Evolutionary conservation across 2,888 invertebrate genomes (phyloP).

Genomic region (Abrostola triplasia): DNA sequence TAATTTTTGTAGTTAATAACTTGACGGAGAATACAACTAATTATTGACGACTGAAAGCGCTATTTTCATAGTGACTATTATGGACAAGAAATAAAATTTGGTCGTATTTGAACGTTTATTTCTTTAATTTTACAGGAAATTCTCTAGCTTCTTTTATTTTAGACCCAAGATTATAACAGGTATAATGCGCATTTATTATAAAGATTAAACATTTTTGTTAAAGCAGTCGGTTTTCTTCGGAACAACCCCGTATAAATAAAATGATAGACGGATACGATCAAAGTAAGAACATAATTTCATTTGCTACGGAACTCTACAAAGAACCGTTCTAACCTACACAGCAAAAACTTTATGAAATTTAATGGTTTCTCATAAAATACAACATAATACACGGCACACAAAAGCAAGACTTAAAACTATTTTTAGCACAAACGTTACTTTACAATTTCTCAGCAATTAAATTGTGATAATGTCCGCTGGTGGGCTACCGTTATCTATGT

Average conservation of each 20-base stretch:
- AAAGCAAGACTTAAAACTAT: slow-evolving; percentile 27
- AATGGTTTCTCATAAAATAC: slow-evolving; percentile 29
- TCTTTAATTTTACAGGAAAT: too few relatives aligned
- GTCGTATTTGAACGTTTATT: too few relatives aligned
- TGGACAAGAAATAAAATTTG: too few relatives aligned
- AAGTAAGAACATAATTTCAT: background rate
- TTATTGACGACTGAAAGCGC: too few relatives aligned
- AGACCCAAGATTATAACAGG: too few relatives aligned
- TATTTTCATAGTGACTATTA: too few relatives aligned
- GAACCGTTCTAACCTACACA: slow-evolving; percentile 8
- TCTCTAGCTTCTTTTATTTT: too few relatives aligned
- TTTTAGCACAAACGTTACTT: slow-evolving; percentile 22
- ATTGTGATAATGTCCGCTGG: slow-evolving; percentile 40
- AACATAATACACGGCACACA: slow-evolving; percentile 15
- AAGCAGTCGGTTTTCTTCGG: too few relatives aligned
- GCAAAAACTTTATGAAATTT: slow-evolving; percentile 19
- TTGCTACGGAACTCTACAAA: background rate
- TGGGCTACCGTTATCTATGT: slow-evolving; percentile 36
- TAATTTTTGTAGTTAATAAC: too few relatives aligned
- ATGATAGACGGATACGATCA: background rate
- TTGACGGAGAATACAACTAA: too few relatives aligned
- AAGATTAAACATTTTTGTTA: too few relatives aligned
- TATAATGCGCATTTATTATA: too few relatives aligned
- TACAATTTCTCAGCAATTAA: slow-evolving; percentile 42
- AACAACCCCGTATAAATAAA: background rate